Evolutionary conservation across 2,113 vertebrate genomes (phyloP).

Genomic region (Saimiri boliviensis): DNA sequence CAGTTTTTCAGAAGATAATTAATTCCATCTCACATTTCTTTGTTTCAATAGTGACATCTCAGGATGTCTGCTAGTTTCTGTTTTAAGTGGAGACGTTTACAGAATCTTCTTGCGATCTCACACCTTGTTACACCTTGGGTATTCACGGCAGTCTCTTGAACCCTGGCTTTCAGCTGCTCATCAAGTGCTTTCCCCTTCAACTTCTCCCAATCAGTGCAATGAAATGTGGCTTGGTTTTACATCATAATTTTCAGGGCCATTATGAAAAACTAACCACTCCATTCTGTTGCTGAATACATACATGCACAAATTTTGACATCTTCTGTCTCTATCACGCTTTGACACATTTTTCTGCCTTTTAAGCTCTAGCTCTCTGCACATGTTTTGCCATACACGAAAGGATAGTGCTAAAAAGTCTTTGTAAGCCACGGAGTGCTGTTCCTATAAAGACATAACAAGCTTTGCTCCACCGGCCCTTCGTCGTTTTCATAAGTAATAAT

Average conservation of each 20-base stretch:
- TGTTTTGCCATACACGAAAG: slow-evolving; percentile 96
- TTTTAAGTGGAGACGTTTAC: slow-evolving; percentile 95
- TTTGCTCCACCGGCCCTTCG: slow-evolving; percentile 94
- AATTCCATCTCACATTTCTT: background rate
- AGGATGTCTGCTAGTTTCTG: slow-evolving; percentile 84
- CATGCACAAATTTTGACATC: slow-evolving; percentile 97
- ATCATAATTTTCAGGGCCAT: slow-evolving; percentile 97
- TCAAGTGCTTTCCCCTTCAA: slow-evolving; percentile 97
- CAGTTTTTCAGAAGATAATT: background rate
- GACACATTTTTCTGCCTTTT: slow-evolving; percentile 96
- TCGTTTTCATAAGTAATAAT: slow-evolving; percentile 90
- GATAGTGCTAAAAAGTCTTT: slow-evolving; percentile 95
- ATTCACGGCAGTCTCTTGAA: slow-evolving; percentile 97
- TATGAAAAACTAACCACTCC: slow-evolving; percentile 97
- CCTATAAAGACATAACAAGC: slow-evolving; percentile 94
- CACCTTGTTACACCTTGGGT: slow-evolving; percentile 97
- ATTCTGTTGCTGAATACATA: slow-evolving; percentile 98
- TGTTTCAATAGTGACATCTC: background rate
- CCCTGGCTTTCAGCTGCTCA: slow-evolving; percentile 94
- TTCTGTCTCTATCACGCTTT: slow-evolving; percentile 99
- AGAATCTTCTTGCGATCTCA: slow-evolving; percentile 95
- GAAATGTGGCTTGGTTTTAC: slow-evolving; percentile 92
- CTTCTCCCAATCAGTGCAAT: slow-evolving; percentile 98
- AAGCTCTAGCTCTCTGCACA: slow-evolving; percentile 92
- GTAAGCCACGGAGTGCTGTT: slow-evolving; percentile 96